These are phyloP conservation scores for Mesaphorura yosii DNA, from an alignment of 1,140 invertebrate genomes.

Conservation along the genomic window DNA sequence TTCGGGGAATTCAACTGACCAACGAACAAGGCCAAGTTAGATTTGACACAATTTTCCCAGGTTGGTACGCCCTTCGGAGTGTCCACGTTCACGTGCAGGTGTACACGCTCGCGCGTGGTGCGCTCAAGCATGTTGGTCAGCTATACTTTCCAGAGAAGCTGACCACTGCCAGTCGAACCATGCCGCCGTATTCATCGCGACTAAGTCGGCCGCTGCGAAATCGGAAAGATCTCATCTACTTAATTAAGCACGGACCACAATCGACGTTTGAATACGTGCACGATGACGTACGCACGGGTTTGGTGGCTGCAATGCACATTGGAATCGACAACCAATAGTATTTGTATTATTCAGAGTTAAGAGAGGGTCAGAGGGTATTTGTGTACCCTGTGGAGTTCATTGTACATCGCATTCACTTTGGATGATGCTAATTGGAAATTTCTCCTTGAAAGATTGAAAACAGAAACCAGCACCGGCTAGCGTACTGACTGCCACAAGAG, in stretches of 20 bases:
- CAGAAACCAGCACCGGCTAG: too few species aligned
- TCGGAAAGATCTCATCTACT: not conserved
- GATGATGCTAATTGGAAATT: too few species aligned
- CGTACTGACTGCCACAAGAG: too few species aligned
- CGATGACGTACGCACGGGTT: too few species aligned
- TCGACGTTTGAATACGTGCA: too few species aligned
- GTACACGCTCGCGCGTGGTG: not conserved
- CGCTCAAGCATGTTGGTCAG: not conserved
- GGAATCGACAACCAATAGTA: too few species aligned
- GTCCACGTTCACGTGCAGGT: conserved; percentile 24
- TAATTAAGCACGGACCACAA: not conserved
- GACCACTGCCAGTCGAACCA: not conserved
- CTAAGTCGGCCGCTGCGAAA: not conserved
- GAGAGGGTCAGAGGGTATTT: too few species aligned
- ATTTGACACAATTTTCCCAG: not conserved
- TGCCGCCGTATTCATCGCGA: not conserved
- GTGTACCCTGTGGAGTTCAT: too few species aligned
- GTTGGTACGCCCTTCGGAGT: not conserved
- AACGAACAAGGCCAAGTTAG: not conserved
- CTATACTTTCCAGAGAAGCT: not conserved
- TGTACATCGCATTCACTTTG: too few species aligned
- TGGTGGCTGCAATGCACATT: too few species aligned
- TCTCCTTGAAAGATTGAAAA: too few species aligned
- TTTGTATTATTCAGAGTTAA: too few species aligned
- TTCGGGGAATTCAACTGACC: not conserved